These are phyloP conservation scores for Menura novaehollandiae DNA, from an alignment of 2,113 vertebrate species.

Conservation along the genomic window DNA sequence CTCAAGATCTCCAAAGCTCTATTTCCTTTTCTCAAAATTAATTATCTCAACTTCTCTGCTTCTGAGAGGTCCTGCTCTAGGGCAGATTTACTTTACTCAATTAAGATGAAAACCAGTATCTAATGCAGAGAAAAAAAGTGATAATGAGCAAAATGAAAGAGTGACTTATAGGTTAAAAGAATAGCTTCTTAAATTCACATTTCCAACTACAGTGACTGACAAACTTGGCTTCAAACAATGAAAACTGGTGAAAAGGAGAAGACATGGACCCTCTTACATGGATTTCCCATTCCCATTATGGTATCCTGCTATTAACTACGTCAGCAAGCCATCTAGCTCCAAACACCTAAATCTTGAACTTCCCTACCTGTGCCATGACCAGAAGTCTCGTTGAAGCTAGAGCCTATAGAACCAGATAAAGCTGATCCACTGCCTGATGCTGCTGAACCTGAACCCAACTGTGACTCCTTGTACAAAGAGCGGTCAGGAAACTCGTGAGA, in stretches of 20 bases:
- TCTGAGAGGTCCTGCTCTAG: neutral
- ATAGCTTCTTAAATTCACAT: neutral
- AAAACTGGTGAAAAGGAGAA: neutral
- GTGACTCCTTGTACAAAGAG: slow-evolving; percentile 67
- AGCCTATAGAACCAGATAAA: slow-evolving; percentile 63
- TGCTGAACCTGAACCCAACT: slow-evolving; percentile 72
- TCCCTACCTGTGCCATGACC: slow-evolving; percentile 72
- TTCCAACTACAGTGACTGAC: neutral
- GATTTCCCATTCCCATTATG: neutral
- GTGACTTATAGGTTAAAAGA: neutral
- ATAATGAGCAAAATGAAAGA: neutral
- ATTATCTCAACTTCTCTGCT: neutral
- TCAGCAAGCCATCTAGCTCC: neutral
- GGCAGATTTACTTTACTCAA: neutral
- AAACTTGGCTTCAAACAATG: neutral
- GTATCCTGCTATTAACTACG: neutral
- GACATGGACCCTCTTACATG: neutral
- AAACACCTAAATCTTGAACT: neutral
- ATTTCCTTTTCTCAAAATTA: neutral
- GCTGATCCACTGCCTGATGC: slow-evolving; percentile 76
- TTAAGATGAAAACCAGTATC: neutral
- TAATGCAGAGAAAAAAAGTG: neutral
- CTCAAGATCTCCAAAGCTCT: neutral
- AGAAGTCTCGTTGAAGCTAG: slow-evolving; percentile 68
- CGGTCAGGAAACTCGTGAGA: slow-evolving; percentile 67